Percentiles rank a stretch among this genome's conserved stretches.
Conservation (phyloP, 2,888 invertebrate species). For the Baronia brevicornis region DNA sequence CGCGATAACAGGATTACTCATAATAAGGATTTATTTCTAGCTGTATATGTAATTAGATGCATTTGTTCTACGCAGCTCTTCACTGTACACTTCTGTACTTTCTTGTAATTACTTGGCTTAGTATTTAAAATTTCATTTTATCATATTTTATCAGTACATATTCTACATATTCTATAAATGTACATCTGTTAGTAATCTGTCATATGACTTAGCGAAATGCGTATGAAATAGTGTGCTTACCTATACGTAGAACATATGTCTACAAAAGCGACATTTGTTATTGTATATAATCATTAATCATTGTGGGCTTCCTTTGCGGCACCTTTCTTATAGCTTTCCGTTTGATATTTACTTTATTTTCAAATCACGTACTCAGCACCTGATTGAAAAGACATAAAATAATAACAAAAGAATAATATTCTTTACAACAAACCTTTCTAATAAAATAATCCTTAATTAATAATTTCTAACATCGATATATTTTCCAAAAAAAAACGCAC, state of each 20-base stretch:
- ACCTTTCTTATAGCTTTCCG: slow-evolving; percentile 32
- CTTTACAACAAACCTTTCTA: neutral
- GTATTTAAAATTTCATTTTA: too few species aligned
- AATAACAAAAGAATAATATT: too few species aligned
- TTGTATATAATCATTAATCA: slow-evolving; percentile 54
- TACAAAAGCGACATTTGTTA: slow-evolving; percentile 40
- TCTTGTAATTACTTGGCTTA: too few species aligned
- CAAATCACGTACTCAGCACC: neutral
- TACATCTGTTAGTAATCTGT: slow-evolving; percentile 5
- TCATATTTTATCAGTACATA: too few species aligned
- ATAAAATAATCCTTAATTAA: slow-evolving; percentile 1
- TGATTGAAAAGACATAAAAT: neutral
- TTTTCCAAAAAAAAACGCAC: slow-evolving; percentile 30
- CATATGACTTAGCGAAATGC: slow-evolving; percentile 3
- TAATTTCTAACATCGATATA: slow-evolving; percentile 22
- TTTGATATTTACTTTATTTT: slow-evolving; percentile 2
- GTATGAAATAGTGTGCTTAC: slow-evolving; percentile 1
- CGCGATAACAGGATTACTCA: slow-evolving; percentile 5
- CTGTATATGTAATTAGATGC: slow-evolving; percentile 1
- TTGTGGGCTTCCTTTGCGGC: slow-evolving; percentile 32
- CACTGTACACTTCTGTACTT: too few species aligned
- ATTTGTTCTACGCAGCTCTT: too few species aligned
- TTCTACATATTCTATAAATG: too few species aligned
- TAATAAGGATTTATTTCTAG: neutral
- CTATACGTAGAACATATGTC: slow-evolving; percentile 5